Evolutionary conservation across 2,113 vertebrate genomes (phyloP).

Genomic region (Myiopsitta monachus): DNA sequence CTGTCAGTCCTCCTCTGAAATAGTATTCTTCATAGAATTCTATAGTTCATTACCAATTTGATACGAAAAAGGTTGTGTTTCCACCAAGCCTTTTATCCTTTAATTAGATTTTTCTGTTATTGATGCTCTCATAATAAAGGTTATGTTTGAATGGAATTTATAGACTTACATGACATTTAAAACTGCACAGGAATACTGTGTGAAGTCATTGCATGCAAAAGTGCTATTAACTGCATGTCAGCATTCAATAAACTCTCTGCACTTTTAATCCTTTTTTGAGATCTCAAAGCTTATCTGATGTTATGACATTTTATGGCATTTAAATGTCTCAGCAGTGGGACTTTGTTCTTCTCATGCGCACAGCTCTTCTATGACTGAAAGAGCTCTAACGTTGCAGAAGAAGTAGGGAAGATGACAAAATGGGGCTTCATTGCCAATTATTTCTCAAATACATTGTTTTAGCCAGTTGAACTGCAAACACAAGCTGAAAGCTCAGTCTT

Average conservation of each 20-base stretch:
- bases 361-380: background rate
- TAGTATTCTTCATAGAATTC: background rate
- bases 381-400: background rate
- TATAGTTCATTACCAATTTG: slow-evolving; percentile 9
- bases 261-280: background rate
- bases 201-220: background rate
- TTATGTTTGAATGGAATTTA: slow-evolving; percentile 44
- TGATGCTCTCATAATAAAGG: slow-evolving; percentile 47
- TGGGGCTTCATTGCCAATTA: background rate
- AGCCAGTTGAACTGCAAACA: background rate
- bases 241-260: background rate
- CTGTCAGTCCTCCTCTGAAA: background rate
- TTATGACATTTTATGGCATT: slow-evolving; percentile 47
- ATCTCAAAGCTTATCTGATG: slow-evolving; percentile 9
- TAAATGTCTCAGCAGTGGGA: slow-evolving; percentile 4
- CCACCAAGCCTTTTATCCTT: slow-evolving; percentile 23
- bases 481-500: background rate
- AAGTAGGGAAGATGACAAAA: background rate
- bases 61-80: slow-evolving; percentile 36
- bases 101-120: slow-evolving; percentile 53
- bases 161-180: slow-evolving; percentile 32
- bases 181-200: background rate
- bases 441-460: slow-evolving; percentile 1
- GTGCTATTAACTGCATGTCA: background rate
- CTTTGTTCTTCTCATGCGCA: background rate